A percentile compares a stretch with the other conserved stretches of the same genome.
These are phyloP conservation scores for Drosophila subpulchrella DNA, from an alignment of 1,140 invertebrate genomes.

Conservation along the genomic window DNA sequence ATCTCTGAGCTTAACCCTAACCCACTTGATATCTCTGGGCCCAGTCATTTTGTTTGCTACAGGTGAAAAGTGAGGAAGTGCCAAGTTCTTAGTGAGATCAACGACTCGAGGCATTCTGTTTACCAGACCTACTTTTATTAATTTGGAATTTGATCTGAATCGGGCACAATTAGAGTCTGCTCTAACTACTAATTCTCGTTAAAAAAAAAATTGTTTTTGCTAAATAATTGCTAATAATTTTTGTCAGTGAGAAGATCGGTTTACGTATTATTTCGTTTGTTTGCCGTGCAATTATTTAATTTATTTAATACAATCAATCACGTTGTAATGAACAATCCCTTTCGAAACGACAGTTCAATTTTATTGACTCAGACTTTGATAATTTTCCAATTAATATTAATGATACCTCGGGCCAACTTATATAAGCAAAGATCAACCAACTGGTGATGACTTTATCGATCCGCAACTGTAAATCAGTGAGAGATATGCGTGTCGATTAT, in stretches of 20 bases:
- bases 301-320: background rate
- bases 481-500: slow-evolving; percentile 33
- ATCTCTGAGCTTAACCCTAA: slow-evolving; percentile 50
- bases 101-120: slow-evolving; percentile 46
- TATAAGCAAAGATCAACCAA: slow-evolving; percentile 38
- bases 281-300: slow-evolving; percentile 19
- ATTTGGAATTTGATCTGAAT: slow-evolving; percentile 15
- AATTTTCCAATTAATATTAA: slow-evolving; percentile 59
- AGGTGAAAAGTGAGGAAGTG: slow-evolving; percentile 17
- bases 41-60: background rate
- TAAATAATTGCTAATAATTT: slow-evolving; percentile 1
- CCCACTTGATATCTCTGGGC: slow-evolving; percentile 22
- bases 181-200: slow-evolving; percentile 8
- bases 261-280: background rate
- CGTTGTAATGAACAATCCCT: slow-evolving; percentile 10
- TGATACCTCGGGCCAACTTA: slow-evolving; percentile 22
- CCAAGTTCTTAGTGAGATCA: slow-evolving; percentile 48
- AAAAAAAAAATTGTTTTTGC: too few relatives aligned
- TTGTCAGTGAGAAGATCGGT: background rate
- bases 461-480: slow-evolving; percentile 38
- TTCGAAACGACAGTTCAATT: slow-evolving; percentile 17
- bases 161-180: background rate
- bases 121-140: slow-evolving; percentile 46
- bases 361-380: background rate
- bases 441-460: slow-evolving; percentile 5